A percentile compares a stretch with the other conserved stretches of the same genome.
Conservation (phyloP, 2,113 vertebrate species). For the Gopherus evgoodei region DNA sequence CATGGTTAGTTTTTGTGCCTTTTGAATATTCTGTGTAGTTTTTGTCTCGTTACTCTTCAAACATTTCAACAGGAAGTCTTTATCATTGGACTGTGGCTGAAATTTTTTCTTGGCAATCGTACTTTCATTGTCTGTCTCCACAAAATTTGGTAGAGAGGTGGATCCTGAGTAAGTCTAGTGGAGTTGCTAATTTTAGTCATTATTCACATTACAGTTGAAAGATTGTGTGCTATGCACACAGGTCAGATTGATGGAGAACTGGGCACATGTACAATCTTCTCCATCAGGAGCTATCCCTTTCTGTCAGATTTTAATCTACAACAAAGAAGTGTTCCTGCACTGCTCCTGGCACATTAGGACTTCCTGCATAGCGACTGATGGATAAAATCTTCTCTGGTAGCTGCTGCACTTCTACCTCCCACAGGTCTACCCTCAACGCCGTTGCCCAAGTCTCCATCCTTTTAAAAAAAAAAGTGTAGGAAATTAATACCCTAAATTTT, state of each 20-base stretch:
- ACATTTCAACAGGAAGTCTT: conserved; percentile 21
- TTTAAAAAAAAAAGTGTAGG: background rate
- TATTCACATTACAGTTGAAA: background rate
- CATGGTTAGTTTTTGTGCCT: background rate
- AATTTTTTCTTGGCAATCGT: background rate
- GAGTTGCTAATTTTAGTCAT: background rate
- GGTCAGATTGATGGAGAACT: background rate
- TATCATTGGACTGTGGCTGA: background rate
- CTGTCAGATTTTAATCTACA: background rate
- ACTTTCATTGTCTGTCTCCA: background rate
- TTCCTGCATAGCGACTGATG: conserved; percentile 28
- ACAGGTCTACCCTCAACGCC: background rate
- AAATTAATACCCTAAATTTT: background rate
- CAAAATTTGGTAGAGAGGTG: background rate
- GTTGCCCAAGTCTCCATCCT: conserved; percentile 5
- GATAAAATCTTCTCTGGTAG: conserved; percentile 28
- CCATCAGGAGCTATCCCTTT: conserved; percentile 17
- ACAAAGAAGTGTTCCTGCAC: background rate
- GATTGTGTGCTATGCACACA: background rate
- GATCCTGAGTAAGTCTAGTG: background rate
- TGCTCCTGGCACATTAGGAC: conserved; percentile 18
- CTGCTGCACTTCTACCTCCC: background rate
- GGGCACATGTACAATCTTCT: background rate
- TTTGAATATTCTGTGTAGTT: background rate
- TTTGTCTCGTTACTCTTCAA: conserved; percentile 11